Conservation (phyloP, 2,113 vertebrate genomes). For the Pavo muticus region DNA sequence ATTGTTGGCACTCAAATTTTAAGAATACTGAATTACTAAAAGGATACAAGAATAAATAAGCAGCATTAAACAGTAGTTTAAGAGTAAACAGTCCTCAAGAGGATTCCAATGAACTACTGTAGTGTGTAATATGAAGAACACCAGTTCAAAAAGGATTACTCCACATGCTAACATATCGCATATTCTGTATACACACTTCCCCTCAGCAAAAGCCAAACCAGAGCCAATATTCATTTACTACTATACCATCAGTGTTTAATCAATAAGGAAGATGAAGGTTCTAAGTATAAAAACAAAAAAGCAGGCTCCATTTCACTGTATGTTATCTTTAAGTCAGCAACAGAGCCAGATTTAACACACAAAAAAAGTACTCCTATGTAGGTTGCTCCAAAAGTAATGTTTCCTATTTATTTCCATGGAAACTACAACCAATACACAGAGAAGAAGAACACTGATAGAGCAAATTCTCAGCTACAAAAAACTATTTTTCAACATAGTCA, state of each 20-base stretch:
- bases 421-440: too few species aligned
- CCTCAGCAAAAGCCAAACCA: not conserved
- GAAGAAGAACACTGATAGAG: too few species aligned
- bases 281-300: not conserved
- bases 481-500: too few species aligned
- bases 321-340: not conserved
- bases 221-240: not conserved
- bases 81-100: not conserved
- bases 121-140: not conserved
- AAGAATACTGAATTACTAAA: not conserved
- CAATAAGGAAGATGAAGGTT: not conserved
- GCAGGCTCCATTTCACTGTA: not conserved
- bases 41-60: not conserved
- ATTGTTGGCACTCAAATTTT: not conserved
- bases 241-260: not conserved
- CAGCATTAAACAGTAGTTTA: not conserved
- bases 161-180: not conserved
- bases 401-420: too few species aligned
- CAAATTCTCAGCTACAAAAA: too few species aligned
- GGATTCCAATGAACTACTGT: not conserved
- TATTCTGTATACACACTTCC: not conserved
- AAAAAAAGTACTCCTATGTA: fast-evolving
- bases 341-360: not conserved
- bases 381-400: too few species aligned
- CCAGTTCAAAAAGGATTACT: not conserved